phyloP scores from a whole-genome alignment of 2,113 vertebrate species.

The Todiramphus chloris region DNA sequence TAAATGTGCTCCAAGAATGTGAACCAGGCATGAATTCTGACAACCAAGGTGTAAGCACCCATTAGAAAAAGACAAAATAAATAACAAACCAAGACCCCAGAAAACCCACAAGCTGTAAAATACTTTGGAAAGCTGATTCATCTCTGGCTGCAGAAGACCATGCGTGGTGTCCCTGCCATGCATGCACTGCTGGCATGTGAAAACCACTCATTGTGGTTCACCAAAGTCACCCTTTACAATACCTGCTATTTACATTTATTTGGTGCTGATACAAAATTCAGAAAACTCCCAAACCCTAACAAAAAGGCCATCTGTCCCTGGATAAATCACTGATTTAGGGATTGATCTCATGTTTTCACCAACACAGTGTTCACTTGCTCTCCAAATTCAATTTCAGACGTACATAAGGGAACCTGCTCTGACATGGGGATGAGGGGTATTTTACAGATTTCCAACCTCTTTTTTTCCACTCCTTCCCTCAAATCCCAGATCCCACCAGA shows the following conservation, averaged over 20 bases:
- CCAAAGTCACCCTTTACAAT: neutral
- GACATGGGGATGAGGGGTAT: fast-evolving
- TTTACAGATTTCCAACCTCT: neutral
- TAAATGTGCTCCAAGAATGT: neutral
- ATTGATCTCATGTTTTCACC: neutral
- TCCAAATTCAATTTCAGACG: neutral
- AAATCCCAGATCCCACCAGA: neutral
- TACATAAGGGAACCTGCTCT: neutral
- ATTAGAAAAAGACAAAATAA: neutral
- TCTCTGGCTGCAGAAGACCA: neutral
- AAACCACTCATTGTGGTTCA: neutral
- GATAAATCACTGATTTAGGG: neutral
- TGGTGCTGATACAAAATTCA: neutral
- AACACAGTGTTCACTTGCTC: fast-evolving
- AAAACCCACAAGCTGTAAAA: neutral
- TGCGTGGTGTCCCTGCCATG: neutral
- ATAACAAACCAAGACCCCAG: neutral
- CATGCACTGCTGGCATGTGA: neutral
- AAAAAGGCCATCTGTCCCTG: neutral
- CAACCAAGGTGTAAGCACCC: neutral
- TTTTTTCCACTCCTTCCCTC: neutral
- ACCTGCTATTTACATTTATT: neutral
- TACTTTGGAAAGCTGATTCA: neutral
- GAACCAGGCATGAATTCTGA: neutral
- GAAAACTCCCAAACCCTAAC: fast-evolving